A percentile compares a stretch with the other conserved stretches of the same genome.
phyloP scores from a whole-genome alignment of 1,140 invertebrate species.

The Drosophila takahashii region DNA sequence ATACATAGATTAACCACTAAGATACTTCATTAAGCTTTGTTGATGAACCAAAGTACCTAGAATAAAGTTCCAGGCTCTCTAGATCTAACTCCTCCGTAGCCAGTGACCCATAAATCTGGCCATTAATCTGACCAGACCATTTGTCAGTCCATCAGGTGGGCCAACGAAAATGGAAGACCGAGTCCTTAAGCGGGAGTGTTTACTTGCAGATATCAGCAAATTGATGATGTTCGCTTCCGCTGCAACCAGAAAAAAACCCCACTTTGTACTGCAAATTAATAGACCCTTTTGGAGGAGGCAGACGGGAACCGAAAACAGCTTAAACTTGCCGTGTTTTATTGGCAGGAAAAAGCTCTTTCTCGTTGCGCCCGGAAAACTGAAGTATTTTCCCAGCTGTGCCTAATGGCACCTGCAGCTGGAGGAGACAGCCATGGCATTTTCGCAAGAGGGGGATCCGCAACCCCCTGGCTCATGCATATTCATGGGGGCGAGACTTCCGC shows the following conservation, averaged over 20 bases:
- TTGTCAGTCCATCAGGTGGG: conserved; percentile 51
- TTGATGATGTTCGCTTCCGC: conserved; percentile 61
- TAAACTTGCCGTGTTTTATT: conserved; percentile 57
- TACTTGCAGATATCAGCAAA: conserved; percentile 56
- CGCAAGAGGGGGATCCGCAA: conserved; percentile 60
- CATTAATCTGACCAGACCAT: conserved; percentile 43
- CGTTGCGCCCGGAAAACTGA: conserved; percentile 16
- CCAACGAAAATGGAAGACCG: background rate
- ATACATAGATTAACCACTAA: background rate
- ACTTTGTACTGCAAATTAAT: conserved; percentile 70
- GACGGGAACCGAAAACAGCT: conserved; percentile 19
- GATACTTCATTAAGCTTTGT: background rate
- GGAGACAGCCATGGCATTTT: conserved; percentile 39
- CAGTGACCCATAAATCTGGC: conserved; percentile 19
- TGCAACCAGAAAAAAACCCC: conserved; percentile 23
- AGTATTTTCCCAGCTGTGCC: conserved; percentile 39
- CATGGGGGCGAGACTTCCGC: conserved; percentile 56
- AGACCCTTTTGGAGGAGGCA: conserved; percentile 32
- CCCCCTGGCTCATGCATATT: conserved; percentile 71
- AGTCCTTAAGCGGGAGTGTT: conserved; percentile 31
- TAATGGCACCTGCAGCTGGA: conserved; percentile 56
- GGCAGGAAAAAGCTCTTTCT: conserved; percentile 28
- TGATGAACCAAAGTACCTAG: conserved; percentile 1
- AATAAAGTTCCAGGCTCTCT: background rate
- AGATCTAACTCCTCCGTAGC: background rate